Conservation (phyloP, 2,888 invertebrate species). For the Azorinus chamasolen region DNA sequence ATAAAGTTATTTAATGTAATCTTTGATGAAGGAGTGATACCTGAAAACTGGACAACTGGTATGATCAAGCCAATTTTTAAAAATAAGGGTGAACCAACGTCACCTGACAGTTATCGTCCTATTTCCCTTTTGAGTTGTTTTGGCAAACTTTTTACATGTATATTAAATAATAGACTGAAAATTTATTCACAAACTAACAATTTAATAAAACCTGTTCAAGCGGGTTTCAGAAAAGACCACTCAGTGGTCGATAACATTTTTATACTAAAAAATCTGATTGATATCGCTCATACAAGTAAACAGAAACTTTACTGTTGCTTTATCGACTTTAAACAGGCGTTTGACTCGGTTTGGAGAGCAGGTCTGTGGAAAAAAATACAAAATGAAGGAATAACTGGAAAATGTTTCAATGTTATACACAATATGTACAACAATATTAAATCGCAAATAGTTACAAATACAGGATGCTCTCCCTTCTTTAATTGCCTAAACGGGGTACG, state of each 20-base stretch:
- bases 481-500: constrained; percentile 23
- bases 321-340: constrained; percentile 37
- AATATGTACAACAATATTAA: constrained; percentile 48
- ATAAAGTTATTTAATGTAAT: constrained; percentile 6
- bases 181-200: constrained; percentile 4
- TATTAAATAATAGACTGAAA: background rate
- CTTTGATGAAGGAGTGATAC: background rate
- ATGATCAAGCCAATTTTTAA: constrained; percentile 9
- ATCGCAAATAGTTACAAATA: constrained; percentile 35
- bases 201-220: constrained; percentile 4
- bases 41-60: constrained; percentile 1
- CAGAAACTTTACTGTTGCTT: constrained; percentile 36
- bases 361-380: constrained; percentile 27
- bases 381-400: constrained; percentile 21
- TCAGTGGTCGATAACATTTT: constrained; percentile 36
- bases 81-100: constrained; percentile 1
- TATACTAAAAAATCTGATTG: constrained; percentile 19
- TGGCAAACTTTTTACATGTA: constrained; percentile 9
- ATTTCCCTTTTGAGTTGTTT: constrained; percentile 11
- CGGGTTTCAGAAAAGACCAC: constrained; percentile 20
- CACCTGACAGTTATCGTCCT: too few relatives aligned
- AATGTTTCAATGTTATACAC: constrained; percentile 24
- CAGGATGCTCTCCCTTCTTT: constrained; percentile 25
- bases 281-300: constrained; percentile 12
- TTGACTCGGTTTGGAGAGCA: constrained; percentile 40